Evolutionary conservation across 2,888 invertebrate species (phyloP).

Genomic region (Metopia argyrocephala): DNA sequence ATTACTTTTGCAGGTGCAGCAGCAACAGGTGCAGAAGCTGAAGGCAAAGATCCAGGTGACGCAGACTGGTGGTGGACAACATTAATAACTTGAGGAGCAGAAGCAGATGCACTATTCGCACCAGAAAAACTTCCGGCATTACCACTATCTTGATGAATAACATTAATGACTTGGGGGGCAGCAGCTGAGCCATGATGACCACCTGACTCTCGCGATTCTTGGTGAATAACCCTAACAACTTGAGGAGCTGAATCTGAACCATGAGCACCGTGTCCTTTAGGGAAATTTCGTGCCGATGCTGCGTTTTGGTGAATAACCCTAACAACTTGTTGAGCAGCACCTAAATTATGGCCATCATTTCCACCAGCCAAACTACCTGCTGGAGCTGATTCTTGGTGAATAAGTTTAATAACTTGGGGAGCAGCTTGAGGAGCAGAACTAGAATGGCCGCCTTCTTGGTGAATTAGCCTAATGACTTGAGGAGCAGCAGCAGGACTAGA

Average conservation of each 20-base stretch:
- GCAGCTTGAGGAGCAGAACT: conserved; percentile 26
- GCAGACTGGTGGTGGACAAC: conserved; percentile 62
- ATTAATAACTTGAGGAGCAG: conserved; percentile 39
- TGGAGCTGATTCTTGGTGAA: conserved; percentile 57
- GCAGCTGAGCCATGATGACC: conserved; percentile 1
- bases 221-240: conserved; percentile 68
- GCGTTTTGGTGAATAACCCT: conserved; percentile 66
- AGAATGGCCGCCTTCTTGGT: conserved; percentile 1
- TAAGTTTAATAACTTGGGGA: conserved; percentile 69
- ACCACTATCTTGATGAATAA: conserved; percentile 63
- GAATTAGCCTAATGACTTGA: conserved; percentile 68
- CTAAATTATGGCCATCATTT: conserved; percentile 4
- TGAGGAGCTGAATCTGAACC: conserved; percentile 62
- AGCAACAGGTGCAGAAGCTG: conserved; percentile 53
- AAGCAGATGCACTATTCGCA: not conserved
- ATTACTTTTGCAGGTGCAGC: conserved; percentile 55
- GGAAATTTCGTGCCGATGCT: conserved; percentile 18
- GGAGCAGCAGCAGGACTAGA: conserved; percentile 58
- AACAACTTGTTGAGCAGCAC: conserved; percentile 66
- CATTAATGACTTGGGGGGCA: conserved; percentile 37
- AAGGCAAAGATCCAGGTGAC: not conserved
- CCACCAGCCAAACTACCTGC: conserved; percentile 23
- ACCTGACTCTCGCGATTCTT: conserved; percentile 54
- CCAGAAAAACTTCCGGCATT: too few relatives aligned
- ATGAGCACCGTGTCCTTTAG: not conserved